Conservation (phyloP, 2,797 vertebrate genomes). For the Caiman crocodilus region DNA sequence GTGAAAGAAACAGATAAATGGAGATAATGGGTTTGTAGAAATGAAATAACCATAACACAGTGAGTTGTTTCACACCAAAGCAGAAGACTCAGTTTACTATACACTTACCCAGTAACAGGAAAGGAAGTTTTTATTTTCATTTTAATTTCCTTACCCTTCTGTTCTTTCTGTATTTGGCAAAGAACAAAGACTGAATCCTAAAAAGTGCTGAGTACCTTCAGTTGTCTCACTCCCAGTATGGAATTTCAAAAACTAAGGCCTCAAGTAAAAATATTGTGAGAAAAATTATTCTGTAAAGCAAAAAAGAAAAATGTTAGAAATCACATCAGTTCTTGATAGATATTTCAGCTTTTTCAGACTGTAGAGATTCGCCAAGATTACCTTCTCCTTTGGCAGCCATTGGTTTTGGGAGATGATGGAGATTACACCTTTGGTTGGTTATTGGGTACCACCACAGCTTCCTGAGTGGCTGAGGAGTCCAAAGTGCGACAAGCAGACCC, state of each 20-base stretch:
- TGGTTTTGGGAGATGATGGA: too few relatives aligned
- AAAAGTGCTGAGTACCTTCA: slow-evolving; percentile 66
- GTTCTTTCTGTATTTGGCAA: slow-evolving; percentile 56
- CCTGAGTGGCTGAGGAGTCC: too few relatives aligned
- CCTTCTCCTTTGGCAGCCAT: too few relatives aligned
- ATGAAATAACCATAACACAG: neutral
- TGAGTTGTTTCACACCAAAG: neutral
- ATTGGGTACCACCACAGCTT: too few relatives aligned
- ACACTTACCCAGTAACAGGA: slow-evolving; percentile 9
- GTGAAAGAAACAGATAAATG: neutral
- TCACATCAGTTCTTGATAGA: slow-evolving; percentile 7
- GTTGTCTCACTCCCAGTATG: slow-evolving; percentile 65
- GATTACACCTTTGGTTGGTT: too few relatives aligned
- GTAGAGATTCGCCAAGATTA: neutral
- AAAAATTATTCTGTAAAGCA: neutral
- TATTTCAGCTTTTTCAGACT: neutral
- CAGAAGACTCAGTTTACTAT: neutral
- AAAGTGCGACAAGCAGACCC: too few relatives aligned
- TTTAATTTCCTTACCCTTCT: slow-evolving; percentile 45
- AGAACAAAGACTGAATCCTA: slow-evolving; percentile 64
- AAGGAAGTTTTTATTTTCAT: slow-evolving; percentile 12
- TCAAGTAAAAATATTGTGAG: slow-evolving; percentile 60
- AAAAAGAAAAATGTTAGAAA: slow-evolving; percentile 30
- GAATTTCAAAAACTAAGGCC: slow-evolving; percentile 59
- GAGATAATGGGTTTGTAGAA: neutral